phyloP scores from a whole-genome alignment of 1,140 invertebrate species.

The Schlechtendalia chinensis region DNA sequence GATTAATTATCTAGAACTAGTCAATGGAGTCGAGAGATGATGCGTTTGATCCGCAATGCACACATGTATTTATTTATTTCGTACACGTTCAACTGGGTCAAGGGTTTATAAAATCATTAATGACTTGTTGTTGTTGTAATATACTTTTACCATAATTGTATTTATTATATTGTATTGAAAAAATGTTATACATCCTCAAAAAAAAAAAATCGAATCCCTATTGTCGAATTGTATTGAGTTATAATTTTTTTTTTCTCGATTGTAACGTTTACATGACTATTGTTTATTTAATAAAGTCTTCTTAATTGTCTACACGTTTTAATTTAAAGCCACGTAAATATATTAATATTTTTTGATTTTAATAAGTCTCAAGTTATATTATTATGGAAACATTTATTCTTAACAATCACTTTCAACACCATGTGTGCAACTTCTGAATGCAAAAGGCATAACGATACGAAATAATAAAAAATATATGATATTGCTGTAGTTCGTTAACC shows the following conservation, averaged over 20 bases:
- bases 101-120: slow-evolving; percentile 42
- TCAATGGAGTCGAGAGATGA: slow-evolving; percentile 37
- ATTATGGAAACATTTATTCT: not conserved
- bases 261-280: not conserved
- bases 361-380: not conserved
- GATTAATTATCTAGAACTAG: slow-evolving; percentile 39
- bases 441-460: not conserved
- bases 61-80: not conserved
- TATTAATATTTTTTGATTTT: not conserved
- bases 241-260: not conserved
- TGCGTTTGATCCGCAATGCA: slow-evolving; percentile 17
- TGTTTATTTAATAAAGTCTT: too few relatives aligned
- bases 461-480: slow-evolving; percentile 6
- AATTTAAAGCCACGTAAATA: not conserved
- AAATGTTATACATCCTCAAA: slow-evolving; percentile 3
- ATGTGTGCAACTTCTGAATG: not conserved
- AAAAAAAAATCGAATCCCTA: not conserved
- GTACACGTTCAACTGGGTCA: slow-evolving; percentile 37
- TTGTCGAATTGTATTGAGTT: not conserved
- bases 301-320: not conserved
- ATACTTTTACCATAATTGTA: slow-evolving; percentile 33
- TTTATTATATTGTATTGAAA: slow-evolving; percentile 22
- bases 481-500: not conserved
- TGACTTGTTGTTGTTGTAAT: not conserved
- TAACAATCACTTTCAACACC: not conserved